phyloP scores from a whole-genome alignment of 92 coral and sea anemone species.

The Pocillopora grandis region DNA sequence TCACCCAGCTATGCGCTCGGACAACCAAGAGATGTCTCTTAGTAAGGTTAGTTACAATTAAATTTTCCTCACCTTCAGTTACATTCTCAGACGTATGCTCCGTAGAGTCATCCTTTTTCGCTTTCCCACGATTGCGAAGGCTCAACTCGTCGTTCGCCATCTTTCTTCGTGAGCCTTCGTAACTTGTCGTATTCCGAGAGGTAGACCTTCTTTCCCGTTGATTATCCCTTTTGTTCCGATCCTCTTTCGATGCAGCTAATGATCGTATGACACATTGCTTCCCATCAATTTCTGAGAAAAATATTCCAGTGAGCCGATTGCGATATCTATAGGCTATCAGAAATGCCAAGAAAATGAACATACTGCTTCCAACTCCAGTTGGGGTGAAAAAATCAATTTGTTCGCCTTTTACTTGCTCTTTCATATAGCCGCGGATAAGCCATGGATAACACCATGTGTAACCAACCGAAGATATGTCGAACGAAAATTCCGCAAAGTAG shows the following conservation, averaged over 20 bases:
- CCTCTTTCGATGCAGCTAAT: neutral
- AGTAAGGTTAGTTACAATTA: neutral
- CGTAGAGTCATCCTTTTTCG: neutral
- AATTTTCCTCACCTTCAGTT: slow-evolving; percentile 20
- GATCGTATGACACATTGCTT: slow-evolving; percentile 11
- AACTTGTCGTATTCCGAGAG: slow-evolving; percentile 5
- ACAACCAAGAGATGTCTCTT: neutral
- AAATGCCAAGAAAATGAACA: slow-evolving; percentile 19
- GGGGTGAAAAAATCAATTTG: slow-evolving; percentile 28
- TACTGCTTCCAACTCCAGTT: slow-evolving; percentile 43
- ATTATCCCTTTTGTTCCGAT: neutral
- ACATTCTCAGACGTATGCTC: neutral
- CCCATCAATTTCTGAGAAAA: slow-evolving; percentile 51
- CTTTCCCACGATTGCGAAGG: slow-evolving; percentile 18
- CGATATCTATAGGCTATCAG: slow-evolving; percentile 55
- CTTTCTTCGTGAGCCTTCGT: slow-evolving; percentile 22
- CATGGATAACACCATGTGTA: slow-evolving; percentile 26
- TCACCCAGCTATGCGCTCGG: too few species aligned
- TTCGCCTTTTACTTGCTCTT: slow-evolving; percentile 26
- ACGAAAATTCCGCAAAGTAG: neutral
- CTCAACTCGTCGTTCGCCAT: slow-evolving; percentile 8
- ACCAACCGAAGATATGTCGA: slow-evolving; percentile 33
- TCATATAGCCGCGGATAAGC: slow-evolving; percentile 48
- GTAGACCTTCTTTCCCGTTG: neutral
- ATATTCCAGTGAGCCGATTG: slow-evolving; percentile 43